phyloP scores from a whole-genome alignment of 2,113 vertebrate genomes.

The Conger conger region DNA sequence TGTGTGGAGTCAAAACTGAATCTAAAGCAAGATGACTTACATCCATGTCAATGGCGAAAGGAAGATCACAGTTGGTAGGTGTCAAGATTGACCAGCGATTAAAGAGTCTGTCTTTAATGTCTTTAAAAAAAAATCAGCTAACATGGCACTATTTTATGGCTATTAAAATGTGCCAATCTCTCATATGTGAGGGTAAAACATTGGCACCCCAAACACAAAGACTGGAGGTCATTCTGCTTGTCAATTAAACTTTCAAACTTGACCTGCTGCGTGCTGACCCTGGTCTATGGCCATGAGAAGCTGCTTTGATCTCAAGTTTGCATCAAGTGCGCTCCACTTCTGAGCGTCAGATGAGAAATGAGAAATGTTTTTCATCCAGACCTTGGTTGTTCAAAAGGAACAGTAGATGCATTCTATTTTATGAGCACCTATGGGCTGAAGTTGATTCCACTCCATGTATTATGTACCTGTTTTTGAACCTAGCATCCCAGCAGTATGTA shows the following conservation, averaged over 20 bases:
- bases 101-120: background rate
- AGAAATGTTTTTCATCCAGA: background rate
- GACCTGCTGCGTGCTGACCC: background rate
- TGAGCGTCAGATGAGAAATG: background rate
- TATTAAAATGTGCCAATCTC: background rate
- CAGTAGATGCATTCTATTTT: background rate
- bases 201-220: background rate
- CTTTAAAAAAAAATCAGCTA: background rate
- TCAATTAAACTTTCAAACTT: background rate
- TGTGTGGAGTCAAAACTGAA: background rate
- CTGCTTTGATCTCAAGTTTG: too few relatives aligned
- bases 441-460: background rate
- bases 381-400: background rate
- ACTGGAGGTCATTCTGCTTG: background rate
- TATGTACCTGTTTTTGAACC: background rate
- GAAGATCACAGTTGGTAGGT: background rate
- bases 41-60: background rate
- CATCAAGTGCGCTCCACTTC: background rate
- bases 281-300: too few relatives aligned
- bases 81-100: background rate
- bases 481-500: background rate
- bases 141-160: background rate
- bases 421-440: background rate
- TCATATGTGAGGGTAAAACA: background rate
- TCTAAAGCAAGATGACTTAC: background rate